These are phyloP conservation scores for Drosophila macrospina DNA, from an alignment of 2,888 invertebrate species.

Conservation along the genomic window DNA sequence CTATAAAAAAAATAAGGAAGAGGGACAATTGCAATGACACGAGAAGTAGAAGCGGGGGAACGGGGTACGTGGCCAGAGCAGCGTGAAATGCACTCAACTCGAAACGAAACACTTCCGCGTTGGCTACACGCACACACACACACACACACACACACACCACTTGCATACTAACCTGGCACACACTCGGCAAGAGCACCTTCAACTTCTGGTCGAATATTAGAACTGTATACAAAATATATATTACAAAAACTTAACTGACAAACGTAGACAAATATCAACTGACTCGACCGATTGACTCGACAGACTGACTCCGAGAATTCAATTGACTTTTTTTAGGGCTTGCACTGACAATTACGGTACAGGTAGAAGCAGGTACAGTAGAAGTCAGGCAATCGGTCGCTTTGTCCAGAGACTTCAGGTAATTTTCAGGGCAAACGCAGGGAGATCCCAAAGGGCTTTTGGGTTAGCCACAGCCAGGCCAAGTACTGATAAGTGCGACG, in stretches of 20 bases:
- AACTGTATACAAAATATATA: constrained; percentile 37
- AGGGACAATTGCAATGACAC: background rate
- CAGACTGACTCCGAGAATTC: constrained; percentile 1
- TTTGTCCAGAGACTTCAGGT: constrained; percentile 14
- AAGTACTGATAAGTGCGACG: constrained; percentile 33
- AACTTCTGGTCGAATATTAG: constrained; percentile 10
- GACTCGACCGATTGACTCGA: constrained; percentile 34
- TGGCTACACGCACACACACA: constrained; percentile 2
- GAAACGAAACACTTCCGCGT: constrained; percentile 54
- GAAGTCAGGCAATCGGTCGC: background rate
- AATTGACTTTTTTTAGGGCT: constrained; percentile 5
- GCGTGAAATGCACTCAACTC: constrained; percentile 52
- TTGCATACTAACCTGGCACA: constrained; percentile 14
- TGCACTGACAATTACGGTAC: constrained; percentile 10
- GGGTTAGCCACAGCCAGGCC: background rate
- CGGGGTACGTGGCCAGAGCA: constrained; percentile 38
- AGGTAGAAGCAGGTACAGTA: too few species aligned
- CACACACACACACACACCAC: constrained; percentile 19
- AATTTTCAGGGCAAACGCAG: background rate
- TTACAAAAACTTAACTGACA: constrained; percentile 12
- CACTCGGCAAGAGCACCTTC: constrained; percentile 5
- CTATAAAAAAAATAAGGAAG: constrained; percentile 14
- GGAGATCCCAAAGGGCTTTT: constrained; percentile 6
- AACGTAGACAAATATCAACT: constrained; percentile 21
- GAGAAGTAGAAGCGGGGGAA: background rate